Evolutionary conservation across 2,888 invertebrate species (phyloP), one percentile per base, ranked within the genome.

Genomic region (Cheilosia soror): DNA sequence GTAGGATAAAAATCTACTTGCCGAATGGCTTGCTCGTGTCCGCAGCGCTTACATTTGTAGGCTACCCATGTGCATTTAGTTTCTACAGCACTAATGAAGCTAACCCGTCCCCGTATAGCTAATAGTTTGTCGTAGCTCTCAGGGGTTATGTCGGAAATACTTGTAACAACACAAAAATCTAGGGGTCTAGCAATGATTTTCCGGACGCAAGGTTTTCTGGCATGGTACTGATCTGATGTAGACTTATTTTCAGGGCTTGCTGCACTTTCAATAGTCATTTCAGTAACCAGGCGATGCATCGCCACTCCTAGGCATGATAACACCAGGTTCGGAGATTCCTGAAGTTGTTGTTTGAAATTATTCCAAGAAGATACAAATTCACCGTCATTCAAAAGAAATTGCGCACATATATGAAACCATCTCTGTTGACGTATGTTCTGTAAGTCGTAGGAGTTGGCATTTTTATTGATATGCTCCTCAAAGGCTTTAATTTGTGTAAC

Each of bases 101-200:
- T 96, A 0, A 98, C 96, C 51, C 97, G 97, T 0, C 98, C 98
- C 90, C 96, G 95, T 3, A 98, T 94, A 31, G 96, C 94, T 29
- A 97, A 95, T 87, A 98, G 90, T 92, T 93, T 93, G 94, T 96
- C 96, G 93, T 95, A 96, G 89, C 88, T 83, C 0, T 77, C 49
- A 2, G 86, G 87, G 1, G 72, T 51, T 4, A 91, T 88, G 3
- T 82, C 51, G 6, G 71, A 82, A 31, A 91, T 86, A 29, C 95
- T 94, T 53, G 95, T 93, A 2, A 95, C 92, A 37, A 95, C 95
- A 84, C 95, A 94, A 91, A 95, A 95, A 90, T 95, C 94, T 13
- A 93, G 89, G 60, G 96, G 91, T 89, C 95, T 93, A 1, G 94
- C 94, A 88, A 93, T 92, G 33, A 92, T 91, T 75, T 90, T 91